phyloP scores from a whole-genome alignment of 30 jellyfish, hydroid and myxozoan species.

The Chironex yamaguchii region DNA sequence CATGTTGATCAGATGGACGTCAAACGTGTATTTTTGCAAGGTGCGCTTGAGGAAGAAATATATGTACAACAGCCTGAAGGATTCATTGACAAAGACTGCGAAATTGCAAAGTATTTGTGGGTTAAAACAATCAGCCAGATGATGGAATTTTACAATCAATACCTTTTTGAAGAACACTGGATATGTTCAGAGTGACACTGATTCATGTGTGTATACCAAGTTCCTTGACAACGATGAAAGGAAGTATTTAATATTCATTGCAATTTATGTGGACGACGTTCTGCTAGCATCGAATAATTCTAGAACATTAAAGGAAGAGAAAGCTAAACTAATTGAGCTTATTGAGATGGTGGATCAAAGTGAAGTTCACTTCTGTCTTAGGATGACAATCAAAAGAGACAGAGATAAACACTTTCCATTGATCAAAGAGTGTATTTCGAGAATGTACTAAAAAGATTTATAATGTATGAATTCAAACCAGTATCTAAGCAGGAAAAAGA shows the following conservation, averaged over 20 bases:
- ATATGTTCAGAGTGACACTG: slow-evolving; percentile 26
- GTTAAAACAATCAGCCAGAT: too few relatives aligned
- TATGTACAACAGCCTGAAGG: background rate
- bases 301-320: background rate
- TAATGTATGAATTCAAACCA: too few relatives aligned
- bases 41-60: background rate
- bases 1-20: background rate
- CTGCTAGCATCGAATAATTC: slow-evolving; percentile 22
- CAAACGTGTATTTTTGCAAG: background rate
- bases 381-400: slow-evolving; percentile 58
- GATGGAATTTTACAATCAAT: too few relatives aligned
- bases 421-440: slow-evolving; percentile 41
- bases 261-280: slow-evolving; percentile 52
- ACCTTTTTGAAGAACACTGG: too few relatives aligned
- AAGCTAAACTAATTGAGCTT: background rate
- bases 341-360: slow-evolving; percentile 62
- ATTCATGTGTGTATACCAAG: slow-evolving; percentile 48
- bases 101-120: too few relatives aligned
- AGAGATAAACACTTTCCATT: slow-evolving; percentile 18
- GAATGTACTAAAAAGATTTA: slow-evolving; percentile 43
- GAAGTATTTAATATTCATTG: background rate
- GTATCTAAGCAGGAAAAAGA: slow-evolving; percentile 40
- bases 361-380: slow-evolving; percentile 28
- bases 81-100: too few relatives aligned
- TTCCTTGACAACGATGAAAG: background rate